phyloP scores from a whole-genome alignment of 2,888 invertebrate genomes.

The Latheticus oryzae region DNA sequence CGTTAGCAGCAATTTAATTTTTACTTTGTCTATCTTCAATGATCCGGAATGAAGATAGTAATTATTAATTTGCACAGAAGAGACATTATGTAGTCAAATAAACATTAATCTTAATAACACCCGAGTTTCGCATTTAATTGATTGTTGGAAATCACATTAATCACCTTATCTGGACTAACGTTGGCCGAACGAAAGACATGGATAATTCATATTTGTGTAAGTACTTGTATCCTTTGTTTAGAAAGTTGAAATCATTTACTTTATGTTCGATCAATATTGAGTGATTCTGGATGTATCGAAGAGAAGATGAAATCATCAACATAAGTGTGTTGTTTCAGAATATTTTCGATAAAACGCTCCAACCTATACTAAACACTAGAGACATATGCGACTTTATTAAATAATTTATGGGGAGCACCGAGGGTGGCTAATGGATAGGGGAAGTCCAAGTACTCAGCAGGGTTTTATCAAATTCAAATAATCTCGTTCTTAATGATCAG shows the following conservation, averaged over 20 bases:
- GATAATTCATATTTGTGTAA: too few relatives aligned
- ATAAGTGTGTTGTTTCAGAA: conserved; percentile 2
- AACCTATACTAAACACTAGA: conserved; percentile 16
- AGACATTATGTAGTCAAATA: conserved; percentile 14
- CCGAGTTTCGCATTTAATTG: conserved; percentile 35
- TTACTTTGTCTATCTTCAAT: conserved; percentile 15
- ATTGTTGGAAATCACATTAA: conserved; percentile 33
- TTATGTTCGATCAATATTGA: not conserved
- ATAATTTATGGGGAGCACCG: conserved; percentile 47
- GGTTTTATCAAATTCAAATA: conserved; percentile 55
- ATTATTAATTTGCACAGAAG: conserved; percentile 24
- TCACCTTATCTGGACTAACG: conserved; percentile 31
- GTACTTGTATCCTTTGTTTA: not conserved
- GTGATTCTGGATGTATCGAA: not conserved
- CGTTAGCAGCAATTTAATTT: conserved; percentile 15
- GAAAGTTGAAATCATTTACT: not conserved
- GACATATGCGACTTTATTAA: conserved; percentile 51
- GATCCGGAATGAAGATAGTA: conserved; percentile 19
- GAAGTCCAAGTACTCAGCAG: conserved; percentile 45
- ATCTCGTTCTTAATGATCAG: conserved; percentile 52
- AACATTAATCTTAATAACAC: conserved; percentile 39
- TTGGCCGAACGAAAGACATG: conserved; percentile 20
- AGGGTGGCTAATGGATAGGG: conserved; percentile 52
- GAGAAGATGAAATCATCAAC: too few relatives aligned
- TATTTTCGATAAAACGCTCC: conserved; percentile 21